Base-by-base conservation (phyloP, 2,797 vertebrate genomes). In the Galaxias olidus region DNA sequence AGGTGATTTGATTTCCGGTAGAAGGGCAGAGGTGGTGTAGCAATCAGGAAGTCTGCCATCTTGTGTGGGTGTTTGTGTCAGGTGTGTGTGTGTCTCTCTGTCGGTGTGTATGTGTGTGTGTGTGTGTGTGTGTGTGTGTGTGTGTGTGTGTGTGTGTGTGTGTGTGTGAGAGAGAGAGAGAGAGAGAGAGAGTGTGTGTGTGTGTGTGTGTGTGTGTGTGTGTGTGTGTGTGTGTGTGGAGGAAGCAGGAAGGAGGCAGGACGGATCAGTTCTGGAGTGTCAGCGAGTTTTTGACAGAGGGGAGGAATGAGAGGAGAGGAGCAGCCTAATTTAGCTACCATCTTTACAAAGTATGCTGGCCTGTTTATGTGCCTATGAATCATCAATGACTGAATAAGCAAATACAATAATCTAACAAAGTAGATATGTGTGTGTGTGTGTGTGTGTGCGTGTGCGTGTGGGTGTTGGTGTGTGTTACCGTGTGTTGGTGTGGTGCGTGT, bases 281-380 rank as follows among this genome's bases (percentile, higher is more conserved):
- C 84, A 87, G 82, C 86, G 76, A 46, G 74, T 76, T 66, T 66
- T 17, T 67, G 57, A 70, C 61, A 64, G 57, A 72, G 45, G 69
- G 72, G 64, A 76, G 65, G 18, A 59, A 57, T 45, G 48, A 15
- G 15, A 17, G 17, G 30, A 30, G 6, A 30, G 30, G 30, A 3
- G 30, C 30, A 30, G 30, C 30, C 2, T 30, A 30, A 30, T 30
- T 6, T 30, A 30, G 30, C 30, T 6, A 30, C 2, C 30, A 30
- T 3, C 30, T 30, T 30, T 43, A 4, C n/a, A 9, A 12, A 48
- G 4, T 46, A 7, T 75, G 54, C 15, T 46, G 49, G 56, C 65
- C 48, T 72, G 66, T 54, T n/a, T 46, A 14, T n/a, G 14, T 49
- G 30, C 50, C 41, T 30, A 54, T 59, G 40, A 68, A 50, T 13